These are phyloP conservation scores for Urocynchramus pylzowi DNA, from an alignment of 2,113 vertebrate genomes.

Conservation along the genomic window DNA sequence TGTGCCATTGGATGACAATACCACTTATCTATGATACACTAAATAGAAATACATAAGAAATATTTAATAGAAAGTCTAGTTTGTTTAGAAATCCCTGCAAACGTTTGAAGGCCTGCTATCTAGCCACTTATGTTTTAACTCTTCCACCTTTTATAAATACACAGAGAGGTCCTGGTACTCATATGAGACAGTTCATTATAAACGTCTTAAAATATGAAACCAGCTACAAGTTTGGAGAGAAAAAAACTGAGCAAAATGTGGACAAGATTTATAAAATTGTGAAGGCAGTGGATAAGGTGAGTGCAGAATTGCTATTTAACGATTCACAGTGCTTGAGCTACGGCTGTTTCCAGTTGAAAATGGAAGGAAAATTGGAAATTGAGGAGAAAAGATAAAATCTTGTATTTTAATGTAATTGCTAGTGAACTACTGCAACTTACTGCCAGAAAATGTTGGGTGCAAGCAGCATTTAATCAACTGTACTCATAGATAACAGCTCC, in stretches of 20 bases:
- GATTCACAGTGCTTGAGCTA: not conserved
- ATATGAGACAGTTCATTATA: not conserved
- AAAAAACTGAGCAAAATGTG: not conserved
- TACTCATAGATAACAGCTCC: not conserved
- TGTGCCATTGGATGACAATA: not conserved
- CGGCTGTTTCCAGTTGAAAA: not conserved
- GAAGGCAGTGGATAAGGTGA: not conserved
- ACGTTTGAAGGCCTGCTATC: not conserved
- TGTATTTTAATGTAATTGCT: not conserved
- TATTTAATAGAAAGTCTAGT: not conserved
- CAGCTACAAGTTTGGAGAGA: not conserved
- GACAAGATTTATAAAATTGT: not conserved
- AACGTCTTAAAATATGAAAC: not conserved
- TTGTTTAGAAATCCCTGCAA: not conserved
- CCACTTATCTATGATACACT: not conserved
- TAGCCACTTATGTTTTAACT: not conserved
- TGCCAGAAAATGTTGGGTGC: not conserved
- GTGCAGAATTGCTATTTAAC: not conserved
- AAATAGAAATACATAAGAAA: not conserved
- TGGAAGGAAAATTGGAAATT: not conserved
- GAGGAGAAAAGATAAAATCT: not conserved
- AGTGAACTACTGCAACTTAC: not conserved
- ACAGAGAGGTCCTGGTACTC: not conserved
- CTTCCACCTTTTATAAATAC: not conserved
- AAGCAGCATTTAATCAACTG: not conserved